Evolutionary conservation across 2,888 invertebrate genomes (phyloP).

Genomic region (Drosophila barbarae): DNA sequence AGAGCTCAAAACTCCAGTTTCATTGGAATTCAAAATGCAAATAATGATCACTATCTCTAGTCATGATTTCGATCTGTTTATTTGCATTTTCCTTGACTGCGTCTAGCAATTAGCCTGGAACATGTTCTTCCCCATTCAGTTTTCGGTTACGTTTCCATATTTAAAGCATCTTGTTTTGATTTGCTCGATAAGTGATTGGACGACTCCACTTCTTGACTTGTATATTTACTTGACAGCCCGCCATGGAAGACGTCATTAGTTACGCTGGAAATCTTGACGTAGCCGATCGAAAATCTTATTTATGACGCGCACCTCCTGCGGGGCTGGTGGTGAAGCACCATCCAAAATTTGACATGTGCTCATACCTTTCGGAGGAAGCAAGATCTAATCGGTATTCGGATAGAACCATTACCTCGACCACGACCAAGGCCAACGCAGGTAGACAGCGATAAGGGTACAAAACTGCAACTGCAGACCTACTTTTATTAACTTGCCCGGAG

Average conservation of each 20-base stretch:
- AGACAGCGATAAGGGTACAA: constrained; percentile 1
- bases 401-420: constrained; percentile 7
- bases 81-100: constrained; percentile 14
- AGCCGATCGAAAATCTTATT: constrained; percentile 3
- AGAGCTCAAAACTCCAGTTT: not conserved
- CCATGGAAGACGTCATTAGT: constrained; percentile 15
- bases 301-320: constrained; percentile 12
- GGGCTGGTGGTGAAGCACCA: constrained; percentile 21
- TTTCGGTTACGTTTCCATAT: constrained; percentile 19
- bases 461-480: constrained; percentile 7
- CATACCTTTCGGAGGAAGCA: constrained; percentile 17
- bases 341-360: constrained; percentile 24
- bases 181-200: constrained; percentile 15
- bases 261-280: constrained; percentile 9
- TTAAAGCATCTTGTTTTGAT: constrained; percentile 17
- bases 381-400: constrained; percentile 26
- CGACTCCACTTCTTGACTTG: not conserved
- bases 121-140: constrained; percentile 11
- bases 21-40: not conserved
- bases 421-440: constrained; percentile 25
- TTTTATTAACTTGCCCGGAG: not conserved
- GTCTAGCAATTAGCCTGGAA: constrained; percentile 35
- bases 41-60: not conserved
- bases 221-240: constrained; percentile 14
- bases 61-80: constrained; percentile 6